Conservation (phyloP, 2,888 invertebrate species). For the Ochropacha duplaris region DNA sequence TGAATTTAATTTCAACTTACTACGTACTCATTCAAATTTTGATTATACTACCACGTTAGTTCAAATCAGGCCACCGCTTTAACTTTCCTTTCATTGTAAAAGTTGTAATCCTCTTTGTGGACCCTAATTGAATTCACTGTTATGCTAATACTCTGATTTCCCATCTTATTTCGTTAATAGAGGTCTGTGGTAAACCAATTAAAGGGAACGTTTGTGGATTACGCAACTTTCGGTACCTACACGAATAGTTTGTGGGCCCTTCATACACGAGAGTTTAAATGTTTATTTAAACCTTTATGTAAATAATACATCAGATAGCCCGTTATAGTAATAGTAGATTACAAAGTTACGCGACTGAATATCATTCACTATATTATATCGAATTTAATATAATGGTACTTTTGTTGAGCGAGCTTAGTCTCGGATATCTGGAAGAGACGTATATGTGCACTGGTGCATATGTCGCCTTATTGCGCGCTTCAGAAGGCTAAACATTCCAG, state of each 20-base stretch:
- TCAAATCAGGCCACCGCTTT: conserved; percentile 68
- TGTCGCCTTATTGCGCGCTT: conserved; percentile 64
- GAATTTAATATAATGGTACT: conserved; percentile 36
- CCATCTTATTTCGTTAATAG: conserved; percentile 83
- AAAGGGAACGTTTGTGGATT: conserved; percentile 79
- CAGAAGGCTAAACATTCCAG: conserved; percentile 62
- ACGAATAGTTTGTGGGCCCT: conserved; percentile 67
- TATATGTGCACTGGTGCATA: conserved; percentile 51
- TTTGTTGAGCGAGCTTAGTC: conserved; percentile 5
- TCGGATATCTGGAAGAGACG: conserved; percentile 13
- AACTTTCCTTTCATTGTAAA: conserved; percentile 81
- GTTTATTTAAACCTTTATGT: conserved; percentile 51
- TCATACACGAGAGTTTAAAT: conserved; percentile 59
- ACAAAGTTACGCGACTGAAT: conserved; percentile 18
- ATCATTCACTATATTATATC: conserved; percentile 34
- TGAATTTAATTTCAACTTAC: conserved; percentile 69
- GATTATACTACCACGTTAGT: conserved; percentile 75
- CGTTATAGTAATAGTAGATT: conserved; percentile 32
- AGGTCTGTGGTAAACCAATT: conserved; percentile 81
- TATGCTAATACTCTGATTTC: conserved; percentile 83
- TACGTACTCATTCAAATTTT: conserved; percentile 71
- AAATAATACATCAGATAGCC: conserved; percentile 39
- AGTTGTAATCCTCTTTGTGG: conserved; percentile 83
- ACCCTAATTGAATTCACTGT: conserved; percentile 82
- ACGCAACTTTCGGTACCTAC: conserved; percentile 74